phyloP scores from a whole-genome alignment of 92 coral and sea anemone species.

The Zoanthus solanderi region DNA sequence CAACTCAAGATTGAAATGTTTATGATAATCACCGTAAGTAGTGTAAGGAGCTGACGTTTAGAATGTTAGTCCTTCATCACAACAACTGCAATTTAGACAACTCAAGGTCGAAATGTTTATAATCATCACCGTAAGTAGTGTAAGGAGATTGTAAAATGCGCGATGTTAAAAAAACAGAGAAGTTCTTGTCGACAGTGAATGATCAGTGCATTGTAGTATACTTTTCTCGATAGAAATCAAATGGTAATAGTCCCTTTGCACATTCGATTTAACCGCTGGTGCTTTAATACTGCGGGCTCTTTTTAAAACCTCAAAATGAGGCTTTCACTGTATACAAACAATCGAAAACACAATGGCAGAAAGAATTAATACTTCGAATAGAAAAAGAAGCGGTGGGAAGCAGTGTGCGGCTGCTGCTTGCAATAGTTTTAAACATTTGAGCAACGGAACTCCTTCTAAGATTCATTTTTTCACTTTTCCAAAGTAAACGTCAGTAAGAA shows the following conservation, averaged over 20 bases:
- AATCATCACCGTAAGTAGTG: too few relatives aligned
- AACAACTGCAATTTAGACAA: too few relatives aligned
- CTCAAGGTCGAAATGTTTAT: too few relatives aligned
- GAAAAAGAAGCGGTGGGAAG: background rate
- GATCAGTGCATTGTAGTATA: too few relatives aligned
- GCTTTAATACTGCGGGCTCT: background rate
- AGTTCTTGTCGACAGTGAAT: too few relatives aligned
- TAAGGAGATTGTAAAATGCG: too few relatives aligned
- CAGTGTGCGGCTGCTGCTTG: background rate
- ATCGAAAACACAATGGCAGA: background rate
- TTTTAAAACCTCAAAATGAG: background rate
- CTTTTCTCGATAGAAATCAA: too few relatives aligned
- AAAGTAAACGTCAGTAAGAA: background rate
- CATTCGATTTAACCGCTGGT: background rate
- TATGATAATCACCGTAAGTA: too few relatives aligned
- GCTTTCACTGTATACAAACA: background rate
- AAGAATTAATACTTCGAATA: background rate
- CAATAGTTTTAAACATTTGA: slow-evolving; percentile 2
- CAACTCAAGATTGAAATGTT: too few relatives aligned
- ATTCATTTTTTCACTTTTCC: background rate
- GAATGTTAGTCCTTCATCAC: too few relatives aligned
- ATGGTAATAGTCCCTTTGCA: background rate
- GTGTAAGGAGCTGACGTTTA: too few relatives aligned
- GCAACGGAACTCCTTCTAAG: background rate
- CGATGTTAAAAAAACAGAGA: too few relatives aligned